Evolutionary conservation across 2,888 invertebrate species (phyloP).

Genomic region (Ferrisia virgata): DNA sequence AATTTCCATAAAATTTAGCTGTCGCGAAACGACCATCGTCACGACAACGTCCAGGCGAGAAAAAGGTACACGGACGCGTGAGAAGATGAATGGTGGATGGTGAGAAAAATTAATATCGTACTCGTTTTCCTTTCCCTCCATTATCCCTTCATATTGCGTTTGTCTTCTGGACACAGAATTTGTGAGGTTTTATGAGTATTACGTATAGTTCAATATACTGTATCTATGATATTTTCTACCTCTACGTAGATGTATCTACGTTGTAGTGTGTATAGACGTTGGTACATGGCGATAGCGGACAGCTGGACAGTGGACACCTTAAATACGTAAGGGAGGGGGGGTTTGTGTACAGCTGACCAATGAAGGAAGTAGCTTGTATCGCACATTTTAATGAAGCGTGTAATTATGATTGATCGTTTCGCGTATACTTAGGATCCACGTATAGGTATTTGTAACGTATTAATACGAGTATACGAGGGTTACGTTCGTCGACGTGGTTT

Average conservation of each 20-base stretch:
- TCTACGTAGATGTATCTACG: no score
- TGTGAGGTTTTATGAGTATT: no score
- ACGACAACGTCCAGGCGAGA: background rate
- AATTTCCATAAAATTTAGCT: background rate
- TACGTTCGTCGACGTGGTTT: background rate
- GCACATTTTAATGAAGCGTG: slow-evolving; percentile 20
- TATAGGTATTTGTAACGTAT: background rate
- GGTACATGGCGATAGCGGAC: no score
- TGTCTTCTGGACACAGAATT: background rate
- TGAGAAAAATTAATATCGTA: background rate
- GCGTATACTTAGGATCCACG: background rate
- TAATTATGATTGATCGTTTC: slow-evolving; percentile 16
- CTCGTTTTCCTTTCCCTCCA: background rate
- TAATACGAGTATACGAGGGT: background rate
- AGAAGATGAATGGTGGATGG: background rate
- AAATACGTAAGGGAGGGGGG: no score
- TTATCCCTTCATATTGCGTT: background rate
- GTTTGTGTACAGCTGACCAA: background rate
- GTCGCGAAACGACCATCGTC: background rate
- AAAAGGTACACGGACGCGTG: background rate
- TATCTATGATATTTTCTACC: background rate
- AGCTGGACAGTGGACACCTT: no score
- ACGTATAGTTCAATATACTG: background rate
- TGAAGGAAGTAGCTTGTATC: background rate
- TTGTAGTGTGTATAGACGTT: no score